A percentile compares a stretch with the other conserved stretches of the same genome.
Conservation (phyloP, 2,888 invertebrate genomes). For the Venusia cambrica region DNA sequence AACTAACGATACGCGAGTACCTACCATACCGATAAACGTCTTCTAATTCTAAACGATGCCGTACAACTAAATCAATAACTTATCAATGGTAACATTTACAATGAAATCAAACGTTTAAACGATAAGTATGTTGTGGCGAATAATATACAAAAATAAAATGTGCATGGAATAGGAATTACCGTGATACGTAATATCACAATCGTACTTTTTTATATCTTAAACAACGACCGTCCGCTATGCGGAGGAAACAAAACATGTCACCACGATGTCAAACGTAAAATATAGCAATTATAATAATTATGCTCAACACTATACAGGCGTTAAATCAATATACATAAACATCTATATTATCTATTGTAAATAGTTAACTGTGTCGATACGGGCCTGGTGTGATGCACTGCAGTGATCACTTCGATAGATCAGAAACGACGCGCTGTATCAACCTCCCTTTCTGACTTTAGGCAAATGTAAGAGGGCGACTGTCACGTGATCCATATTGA, state of each 20-base stretch:
- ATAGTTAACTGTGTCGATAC: constrained; percentile 60
- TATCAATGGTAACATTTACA: constrained; percentile 79
- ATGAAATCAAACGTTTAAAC: constrained; percentile 54
- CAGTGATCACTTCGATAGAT: neutral
- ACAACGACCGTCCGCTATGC: constrained; percentile 54
- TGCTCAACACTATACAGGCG: constrained; percentile 57
- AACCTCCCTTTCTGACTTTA: neutral
- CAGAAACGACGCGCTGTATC: constrained; percentile 5
- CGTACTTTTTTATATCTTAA: constrained; percentile 52
- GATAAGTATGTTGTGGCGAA: constrained; percentile 55
- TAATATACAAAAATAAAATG: constrained; percentile 71
- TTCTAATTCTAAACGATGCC: constrained; percentile 35
- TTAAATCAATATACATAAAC: constrained; percentile 61
- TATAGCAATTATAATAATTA: constrained; percentile 41
- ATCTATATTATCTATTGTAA: constrained; percentile 55
- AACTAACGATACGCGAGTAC: constrained; percentile 22
- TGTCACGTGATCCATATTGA: no score
- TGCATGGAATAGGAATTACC: constrained; percentile 75
- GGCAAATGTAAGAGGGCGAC: constrained; percentile 1
- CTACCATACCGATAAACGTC: constrained; percentile 28
- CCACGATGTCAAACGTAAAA: constrained; percentile 51
- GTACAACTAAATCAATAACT: constrained; percentile 64
- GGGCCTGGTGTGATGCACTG: constrained; percentile 26
- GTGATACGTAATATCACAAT: constrained; percentile 75
- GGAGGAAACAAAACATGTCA: constrained; percentile 48